A percentile compares a stretch with the other conserved stretches of the same genome.
These are phyloP conservation scores for Acleris literana DNA, from an alignment of 2,888 invertebrate genomes.

Conservation along the genomic window DNA sequence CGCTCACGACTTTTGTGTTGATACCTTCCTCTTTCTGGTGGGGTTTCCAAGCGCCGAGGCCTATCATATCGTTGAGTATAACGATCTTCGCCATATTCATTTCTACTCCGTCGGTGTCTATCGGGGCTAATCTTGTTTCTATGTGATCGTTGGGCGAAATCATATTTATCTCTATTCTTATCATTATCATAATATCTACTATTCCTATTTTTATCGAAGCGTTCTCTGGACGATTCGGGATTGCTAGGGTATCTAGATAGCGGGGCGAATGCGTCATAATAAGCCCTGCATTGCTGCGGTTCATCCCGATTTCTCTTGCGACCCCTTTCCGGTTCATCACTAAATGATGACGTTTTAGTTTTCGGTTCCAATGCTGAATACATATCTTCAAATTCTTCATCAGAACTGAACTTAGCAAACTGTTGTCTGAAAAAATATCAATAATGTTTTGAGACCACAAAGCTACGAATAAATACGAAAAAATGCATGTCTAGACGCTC, in stretches of 20 bases:
- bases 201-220: constrained; percentile 41
- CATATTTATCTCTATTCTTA: constrained; percentile 50
- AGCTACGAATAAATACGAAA: constrained; percentile 1
- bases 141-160: constrained; percentile 45
- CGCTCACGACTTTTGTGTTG: constrained; percentile 46
- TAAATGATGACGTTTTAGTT: constrained; percentile 15
- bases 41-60: constrained; percentile 53
- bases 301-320: constrained; percentile 43
- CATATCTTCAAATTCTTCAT: constrained; percentile 56
- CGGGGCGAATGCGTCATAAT: constrained; percentile 46
- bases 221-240: constrained; percentile 41
- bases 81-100: constrained; percentile 48
- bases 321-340: constrained; percentile 39
- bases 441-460: no score
- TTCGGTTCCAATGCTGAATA: constrained; percentile 36
- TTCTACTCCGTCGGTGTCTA: constrained; percentile 44
- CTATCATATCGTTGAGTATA: constrained; percentile 49
- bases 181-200: constrained; percentile 41
- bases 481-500: background rate
- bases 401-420: constrained; percentile 53
- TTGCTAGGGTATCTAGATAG: constrained; percentile 47
- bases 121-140: constrained; percentile 55
- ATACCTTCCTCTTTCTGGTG: constrained; percentile 50
- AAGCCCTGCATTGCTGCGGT: constrained; percentile 41
- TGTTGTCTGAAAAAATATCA: constrained; percentile 32